Evolutionary conservation across 2,888 invertebrate genomes (phyloP), one percentile per base, ranked within the genome.

Genomic region (Cordilura impudica): DNA sequence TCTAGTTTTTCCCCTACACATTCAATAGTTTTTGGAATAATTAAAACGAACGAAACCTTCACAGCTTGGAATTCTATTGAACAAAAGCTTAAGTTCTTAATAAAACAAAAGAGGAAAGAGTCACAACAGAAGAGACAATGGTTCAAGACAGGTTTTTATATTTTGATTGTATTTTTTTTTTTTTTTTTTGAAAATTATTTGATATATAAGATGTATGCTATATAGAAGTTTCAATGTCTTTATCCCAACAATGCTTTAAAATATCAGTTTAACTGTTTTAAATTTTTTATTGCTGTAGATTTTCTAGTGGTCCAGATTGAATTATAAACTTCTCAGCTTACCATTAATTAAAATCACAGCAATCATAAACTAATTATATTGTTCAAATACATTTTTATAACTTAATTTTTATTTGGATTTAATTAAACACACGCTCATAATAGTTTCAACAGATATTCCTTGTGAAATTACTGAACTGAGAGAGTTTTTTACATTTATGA

Each of bases 11-110:
- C 56, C 47, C 35, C 49, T 19, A 26, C 19, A 47, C 8, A 51
- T 60, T 39, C 23, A 23, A 35, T 23, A 23, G 49, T 51, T 65
- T 49, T 56, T 29, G 18, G 35, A 60, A 47, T 47, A 65, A 49
- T 16, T 56, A 56, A 39, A 39, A 39, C 10, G 4, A 56, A 39
- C 5, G 43, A 47, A 23, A 63, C 12, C 56, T n/a, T n/a, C 7
- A 35, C 21, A 3, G 2, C n/a, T 35, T 19, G 0, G 3, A 31
- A 31, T n/a, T 39, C n/a, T 39, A 39, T 39, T n/a, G n/a, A 61
- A 63, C 54, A 71, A 71, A 47, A 71, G 31, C 53, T 58, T 61
- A 61, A 45, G 31, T 63, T 58, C 39, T 60, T 70, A 49, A 61
- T 31, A 53, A 19, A 43, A 45, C 43, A 39, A 58, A 23, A 56